Base-by-base conservation (phyloP, 2,888 invertebrate species). In the Smittia sp. region DNA sequence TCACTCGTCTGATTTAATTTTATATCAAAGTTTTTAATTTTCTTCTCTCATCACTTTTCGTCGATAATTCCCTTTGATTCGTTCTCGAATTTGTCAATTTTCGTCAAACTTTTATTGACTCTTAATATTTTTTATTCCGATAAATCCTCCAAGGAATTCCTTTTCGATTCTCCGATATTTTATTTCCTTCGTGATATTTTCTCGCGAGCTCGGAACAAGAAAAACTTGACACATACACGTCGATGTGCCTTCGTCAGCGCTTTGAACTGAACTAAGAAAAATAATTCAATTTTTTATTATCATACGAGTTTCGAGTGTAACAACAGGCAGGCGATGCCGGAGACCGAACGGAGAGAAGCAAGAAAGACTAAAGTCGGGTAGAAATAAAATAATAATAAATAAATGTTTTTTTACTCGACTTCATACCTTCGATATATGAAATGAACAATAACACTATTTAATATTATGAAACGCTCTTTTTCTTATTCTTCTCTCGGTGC, bases 201-300 rank as follows among this genome's bases (percentile, higher is more conserved):
- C 20, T 58, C 27, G 13, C 66, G 66, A 32, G 1, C 32, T 24
- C 6, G 25, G 39, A 66, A 66, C 20, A 9, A 66, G 38, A 66
- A 66, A 66, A 66, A 66, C 39, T 58, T 58, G 63, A 54, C 22
- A 41, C 39, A 75, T 74, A 63, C 63, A 25, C 63, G 63, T 27
- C 79, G 80, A 81, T 79, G 81, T 80, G 79, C 79, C 79, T 79
- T 78, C 80, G 79, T 80, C 81, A 80, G 79, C 80, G 80, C 79
- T 80, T 77, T 80, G 79, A 80, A 79, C 80, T 80, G 80, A 80
- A 81, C 81, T 81, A 79, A 79, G 80, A 74, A 74, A 69, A 38
- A 58, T 73, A 73, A 65, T 72, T 72, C 72, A 72, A 72, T 62
- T 69, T 66, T 69, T 72, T 72, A 62, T 72, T 72, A 72, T 72